Percentiles rank a stretch among this genome's conserved stretches.
These are phyloP conservation scores for Nicator chloris DNA, from an alignment of 2,113 vertebrate species.

Conservation along the genomic window DNA sequence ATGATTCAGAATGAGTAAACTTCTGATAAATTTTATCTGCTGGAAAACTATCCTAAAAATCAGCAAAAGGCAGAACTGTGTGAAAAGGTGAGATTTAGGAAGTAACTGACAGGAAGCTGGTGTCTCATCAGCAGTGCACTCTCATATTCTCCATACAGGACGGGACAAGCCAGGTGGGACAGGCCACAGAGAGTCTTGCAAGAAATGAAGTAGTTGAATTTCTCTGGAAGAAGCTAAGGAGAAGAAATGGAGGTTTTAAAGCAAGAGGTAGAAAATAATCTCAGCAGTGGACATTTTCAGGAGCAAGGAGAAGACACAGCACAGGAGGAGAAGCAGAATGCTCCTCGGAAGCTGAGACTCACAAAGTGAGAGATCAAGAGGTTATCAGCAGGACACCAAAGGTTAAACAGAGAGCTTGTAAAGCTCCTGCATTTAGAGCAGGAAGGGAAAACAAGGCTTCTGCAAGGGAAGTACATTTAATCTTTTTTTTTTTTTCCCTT, in stretches of 20 bases:
- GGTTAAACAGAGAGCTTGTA: not conserved
- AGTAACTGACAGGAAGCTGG: not conserved
- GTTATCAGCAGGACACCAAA: not conserved
- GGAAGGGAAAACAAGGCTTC: not conserved
- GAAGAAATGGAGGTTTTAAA: not conserved
- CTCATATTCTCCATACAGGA: not conserved
- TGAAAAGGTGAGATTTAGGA: not conserved
- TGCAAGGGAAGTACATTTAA: not conserved
- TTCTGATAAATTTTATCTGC: not conserved
- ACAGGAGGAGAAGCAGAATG: not conserved
- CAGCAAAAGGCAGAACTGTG: not conserved
- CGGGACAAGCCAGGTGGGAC: not conserved
- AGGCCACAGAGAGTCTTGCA: not conserved
- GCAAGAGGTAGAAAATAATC: not conserved
- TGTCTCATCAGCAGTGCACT: not conserved
- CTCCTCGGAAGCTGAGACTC: not conserved
- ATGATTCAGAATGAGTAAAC: not conserved
- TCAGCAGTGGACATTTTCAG: not conserved
- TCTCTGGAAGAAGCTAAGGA: not conserved
- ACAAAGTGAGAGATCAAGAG: not conserved
- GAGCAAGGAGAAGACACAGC: not conserved
- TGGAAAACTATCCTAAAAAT: not conserved
- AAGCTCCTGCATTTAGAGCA: not conserved
- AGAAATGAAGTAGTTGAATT: not conserved
- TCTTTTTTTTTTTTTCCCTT: not conserved